Percentiles rank a stretch among this genome's conserved stretches.
These are phyloP conservation scores for Galerucella nymphaeae DNA, from an alignment of 2,888 invertebrate genomes.

Conservation along the genomic window DNA sequence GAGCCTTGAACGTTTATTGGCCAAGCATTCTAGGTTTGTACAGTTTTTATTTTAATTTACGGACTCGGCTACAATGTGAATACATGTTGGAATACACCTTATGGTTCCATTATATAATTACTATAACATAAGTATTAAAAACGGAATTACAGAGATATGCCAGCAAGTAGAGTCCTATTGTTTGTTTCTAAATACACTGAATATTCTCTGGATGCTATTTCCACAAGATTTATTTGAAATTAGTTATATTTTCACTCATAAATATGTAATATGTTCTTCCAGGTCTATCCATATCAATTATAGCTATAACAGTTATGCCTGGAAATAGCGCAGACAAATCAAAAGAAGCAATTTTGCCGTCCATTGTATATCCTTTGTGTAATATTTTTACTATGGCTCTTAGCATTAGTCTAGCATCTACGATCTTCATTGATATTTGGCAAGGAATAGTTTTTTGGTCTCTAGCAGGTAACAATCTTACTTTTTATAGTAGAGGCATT, in stretches of 20 bases:
- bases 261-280: conserved; percentile 50
- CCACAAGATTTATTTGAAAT: too few relatives aligned
- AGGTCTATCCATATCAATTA: conserved; percentile 68
- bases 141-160: too few relatives aligned
- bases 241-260: too few relatives aligned
- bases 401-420: conserved; percentile 67
- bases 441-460: conserved; percentile 72
- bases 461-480: conserved; percentile 67
- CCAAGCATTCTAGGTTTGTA: conserved; percentile 54
- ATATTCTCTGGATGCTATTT: too few relatives aligned
- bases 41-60: background rate
- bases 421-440: conserved; percentile 71
- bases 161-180: too few relatives aligned
- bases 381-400: conserved; percentile 67
- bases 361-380: conserved; percentile 60
- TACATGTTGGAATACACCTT: too few relatives aligned
- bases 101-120: too few relatives aligned
- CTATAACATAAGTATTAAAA: too few relatives aligned
- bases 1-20: conserved; percentile 53
- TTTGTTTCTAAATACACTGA: too few relatives aligned
- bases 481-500: background rate
- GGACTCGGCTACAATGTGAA: too few relatives aligned
- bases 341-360: conserved; percentile 53
- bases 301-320: conserved; percentile 70
- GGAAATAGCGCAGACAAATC: conserved; percentile 62